Conservation (phyloP, 30 jellyfish, hydroid and myxozoan genomes). For the Catostylus mosaicus region DNA sequence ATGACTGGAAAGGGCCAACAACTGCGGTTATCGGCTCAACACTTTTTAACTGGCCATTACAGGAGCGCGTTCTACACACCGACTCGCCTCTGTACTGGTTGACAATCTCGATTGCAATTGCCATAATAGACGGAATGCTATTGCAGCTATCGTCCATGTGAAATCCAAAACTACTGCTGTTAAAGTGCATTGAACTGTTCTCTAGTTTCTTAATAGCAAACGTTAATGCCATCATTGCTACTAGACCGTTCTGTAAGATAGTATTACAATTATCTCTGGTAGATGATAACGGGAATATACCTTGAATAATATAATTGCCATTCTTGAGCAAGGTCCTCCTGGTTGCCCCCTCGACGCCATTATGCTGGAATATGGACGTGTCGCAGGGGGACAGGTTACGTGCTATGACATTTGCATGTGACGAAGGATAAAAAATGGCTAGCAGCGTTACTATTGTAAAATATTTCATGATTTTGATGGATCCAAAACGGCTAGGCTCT, state of each 20-base stretch:
- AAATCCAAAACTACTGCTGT: conserved; percentile 61
- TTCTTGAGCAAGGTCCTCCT: conserved; percentile 25
- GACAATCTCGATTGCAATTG: conserved; percentile 87
- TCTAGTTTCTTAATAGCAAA: conserved; percentile 70
- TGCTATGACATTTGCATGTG: conserved; percentile 5
- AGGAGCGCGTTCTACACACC: conserved; percentile 73
- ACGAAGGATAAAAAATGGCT: background rate
- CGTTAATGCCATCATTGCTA: conserved; percentile 63
- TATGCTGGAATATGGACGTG: background rate
- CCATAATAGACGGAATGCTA: conserved; percentile 79
- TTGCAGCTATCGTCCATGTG: conserved; percentile 85
- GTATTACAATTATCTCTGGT: conserved; percentile 39
- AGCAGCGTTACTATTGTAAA: background rate
- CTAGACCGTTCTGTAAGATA: conserved; percentile 62
- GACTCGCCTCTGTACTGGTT: conserved; percentile 74
- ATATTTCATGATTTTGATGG: too few species aligned
- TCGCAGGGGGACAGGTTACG: conserved; percentile 15
- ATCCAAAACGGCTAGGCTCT: too few species aligned
- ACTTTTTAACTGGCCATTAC: conserved; percentile 22
- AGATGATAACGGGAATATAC: conserved; percentile 52
- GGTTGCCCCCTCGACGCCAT: conserved; percentile 4
- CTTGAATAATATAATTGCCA: conserved; percentile 84
- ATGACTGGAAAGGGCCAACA: conserved; percentile 78
- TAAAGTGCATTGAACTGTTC: background rate
- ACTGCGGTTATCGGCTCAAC: conserved; percentile 60